Evolutionary conservation across 2,797 vertebrate species (phyloP), one percentile per base, ranked within the genome.

Genomic region (Lacerta agilis): DNA sequence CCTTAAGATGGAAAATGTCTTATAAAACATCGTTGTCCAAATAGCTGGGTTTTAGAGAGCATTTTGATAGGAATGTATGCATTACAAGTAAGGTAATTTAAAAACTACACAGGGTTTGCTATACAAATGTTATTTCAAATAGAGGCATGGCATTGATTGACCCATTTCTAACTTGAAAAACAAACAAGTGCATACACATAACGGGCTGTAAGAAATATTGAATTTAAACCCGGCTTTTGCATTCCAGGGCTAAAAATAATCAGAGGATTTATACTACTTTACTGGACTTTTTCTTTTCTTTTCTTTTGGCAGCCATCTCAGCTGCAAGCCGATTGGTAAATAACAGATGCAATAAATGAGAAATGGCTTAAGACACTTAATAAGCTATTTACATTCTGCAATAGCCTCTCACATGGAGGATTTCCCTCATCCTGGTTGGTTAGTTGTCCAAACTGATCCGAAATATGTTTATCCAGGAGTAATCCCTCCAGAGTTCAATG

Each of bases 1-100:
- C 82, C 0, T 86, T 91, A 83, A 1, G 13, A 43, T 87, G 86
- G 1, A 3, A 86, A 88, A 79, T 71, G 6, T 55, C 45, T 69
- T 20, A 73, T 41, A 49, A 49, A 88, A 79, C 36, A 45, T 49
- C 2, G 64, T 61, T 61, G 41, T 43, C 66, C 55, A 79, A 84
- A 79, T 43, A 55, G 15, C 9, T 88, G 33, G 33, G 6, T 23
- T 69, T 38, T 67, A 8, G 25, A 8, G 10, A 61, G 1, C 13
- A n/a, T 41, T 2, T 67, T 13, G 76, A 8, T 38, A 49, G 25
- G 23, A 17, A 38, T 45, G 29, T 75, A 10, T 82, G 20, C 43
- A 33, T 33, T 7, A 20, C n/a, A 8, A 49, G 41, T 71, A 29
- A 45, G 25, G 58, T 33, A 86, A 38, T 27, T 41, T 79, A 1